phyloP scores from a whole-genome alignment of 2,888 invertebrate genomes.

The Rhagonycha lutea region DNA sequence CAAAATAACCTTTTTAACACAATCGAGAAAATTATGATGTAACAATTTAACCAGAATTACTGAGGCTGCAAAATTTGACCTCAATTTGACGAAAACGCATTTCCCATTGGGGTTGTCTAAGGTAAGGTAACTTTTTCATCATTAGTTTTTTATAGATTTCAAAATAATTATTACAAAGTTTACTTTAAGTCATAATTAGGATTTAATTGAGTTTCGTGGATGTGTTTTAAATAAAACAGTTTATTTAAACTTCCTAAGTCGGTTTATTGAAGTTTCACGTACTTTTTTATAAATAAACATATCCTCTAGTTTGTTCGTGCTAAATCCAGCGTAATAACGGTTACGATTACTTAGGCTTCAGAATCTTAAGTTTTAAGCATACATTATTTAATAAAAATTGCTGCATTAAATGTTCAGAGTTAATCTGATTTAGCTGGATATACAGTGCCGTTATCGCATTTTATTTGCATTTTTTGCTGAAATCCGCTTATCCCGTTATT shows the following conservation, averaged over 20 bases:
- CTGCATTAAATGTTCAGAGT: neutral
- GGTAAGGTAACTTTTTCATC: neutral
- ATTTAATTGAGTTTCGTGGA: neutral
- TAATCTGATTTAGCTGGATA: neutral
- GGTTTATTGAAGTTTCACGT: neutral
- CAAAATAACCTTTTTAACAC: neutral
- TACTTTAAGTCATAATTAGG: neutral
- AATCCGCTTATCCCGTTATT: neutral
- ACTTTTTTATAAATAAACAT: neutral
- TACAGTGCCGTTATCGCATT: neutral
- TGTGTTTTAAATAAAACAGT: neutral
- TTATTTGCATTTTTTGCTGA: neutral
- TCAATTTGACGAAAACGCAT: neutral
- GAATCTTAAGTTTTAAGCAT: neutral
- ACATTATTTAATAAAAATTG: neutral
- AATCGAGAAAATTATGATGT: too few species aligned
- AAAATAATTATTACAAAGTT: neutral
- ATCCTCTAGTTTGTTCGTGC: neutral
- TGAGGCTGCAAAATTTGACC: neutral
- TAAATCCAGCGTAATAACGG: neutral
- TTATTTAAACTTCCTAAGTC: neutral
- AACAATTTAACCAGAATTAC: neutral
- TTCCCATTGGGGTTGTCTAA: neutral
- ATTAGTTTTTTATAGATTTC: neutral
- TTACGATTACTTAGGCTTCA: neutral